These are phyloP conservation scores for Cosmia trapezina DNA, from an alignment of 2,888 invertebrate species.

Conservation along the genomic window DNA sequence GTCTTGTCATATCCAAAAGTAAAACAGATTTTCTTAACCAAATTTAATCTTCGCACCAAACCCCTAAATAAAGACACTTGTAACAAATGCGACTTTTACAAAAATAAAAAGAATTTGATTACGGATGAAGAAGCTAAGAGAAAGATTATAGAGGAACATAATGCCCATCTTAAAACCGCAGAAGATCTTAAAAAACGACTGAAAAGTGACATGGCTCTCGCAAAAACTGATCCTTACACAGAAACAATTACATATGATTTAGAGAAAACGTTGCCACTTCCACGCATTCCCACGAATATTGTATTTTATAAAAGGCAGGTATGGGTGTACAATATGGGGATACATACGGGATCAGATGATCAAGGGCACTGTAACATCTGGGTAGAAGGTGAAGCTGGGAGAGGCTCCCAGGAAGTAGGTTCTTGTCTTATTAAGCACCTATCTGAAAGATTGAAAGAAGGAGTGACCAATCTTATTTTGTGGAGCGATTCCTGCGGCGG, in stretches of 20 bases:
- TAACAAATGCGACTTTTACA: slow-evolving; percentile 28
- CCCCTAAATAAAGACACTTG: slow-evolving; percentile 46
- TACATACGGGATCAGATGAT: slow-evolving; percentile 43
- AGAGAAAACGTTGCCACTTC: slow-evolving; percentile 45
- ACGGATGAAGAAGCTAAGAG: slow-evolving; percentile 22
- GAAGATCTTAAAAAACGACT: slow-evolving; percentile 28
- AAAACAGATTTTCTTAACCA: slow-evolving; percentile 35
- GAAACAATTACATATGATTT: slow-evolving; percentile 32
- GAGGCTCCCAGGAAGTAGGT: slow-evolving; percentile 50
- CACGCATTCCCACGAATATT: slow-evolving; percentile 42
- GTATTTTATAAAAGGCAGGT: slow-evolving; percentile 45
- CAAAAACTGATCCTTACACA: slow-evolving; percentile 14
- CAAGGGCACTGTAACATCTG: slow-evolving; percentile 46
- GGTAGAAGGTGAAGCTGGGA: slow-evolving; percentile 53
- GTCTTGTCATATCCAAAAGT: slow-evolving; percentile 23
- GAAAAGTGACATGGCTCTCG: slow-evolving; percentile 37
- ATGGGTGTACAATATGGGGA: slow-evolving; percentile 47
- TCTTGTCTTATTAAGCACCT: slow-evolving; percentile 46
- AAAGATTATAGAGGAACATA: slow-evolving; percentile 35
- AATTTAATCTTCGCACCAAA: slow-evolving; percentile 48
- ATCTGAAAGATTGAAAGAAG: slow-evolving; percentile 31
- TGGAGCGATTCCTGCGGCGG: slow-evolving; percentile 49
- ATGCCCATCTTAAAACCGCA: slow-evolving; percentile 31
- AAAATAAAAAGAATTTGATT: slow-evolving; percentile 32
- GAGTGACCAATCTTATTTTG: slow-evolving; percentile 34